Percentiles rank a stretch among this genome's conserved stretches.
Conservation (phyloP, 2,797 vertebrate genomes). For the Lycodopsis pacificus region DNA sequence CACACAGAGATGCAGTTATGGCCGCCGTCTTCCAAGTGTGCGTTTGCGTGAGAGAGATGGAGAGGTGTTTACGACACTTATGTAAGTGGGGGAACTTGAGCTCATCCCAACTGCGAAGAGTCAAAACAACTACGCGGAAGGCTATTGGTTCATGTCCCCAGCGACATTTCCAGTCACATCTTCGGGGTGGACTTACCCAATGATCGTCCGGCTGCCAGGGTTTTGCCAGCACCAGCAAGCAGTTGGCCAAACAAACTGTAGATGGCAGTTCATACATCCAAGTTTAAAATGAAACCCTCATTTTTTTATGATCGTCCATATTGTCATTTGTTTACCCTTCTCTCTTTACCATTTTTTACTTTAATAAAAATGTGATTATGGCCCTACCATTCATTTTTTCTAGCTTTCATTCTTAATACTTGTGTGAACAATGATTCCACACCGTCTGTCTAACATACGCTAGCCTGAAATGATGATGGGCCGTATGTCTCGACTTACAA, state of each 20-base stretch:
- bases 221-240: slow-evolving; percentile 21
- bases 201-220: slow-evolving; percentile 11
- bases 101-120: slow-evolving; percentile 42
- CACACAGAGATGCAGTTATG: slow-evolving; percentile 45
- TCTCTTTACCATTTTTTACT: neutral
- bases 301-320: neutral
- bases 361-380: neutral
- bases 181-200: slow-evolving; percentile 33
- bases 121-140: slow-evolving; percentile 38
- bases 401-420: neutral
- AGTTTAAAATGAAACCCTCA: neutral
- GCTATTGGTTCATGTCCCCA: slow-evolving; percentile 23
- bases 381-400: neutral
- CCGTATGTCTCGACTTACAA: slow-evolving; percentile 48
- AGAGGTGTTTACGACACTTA: slow-evolving; percentile 47
- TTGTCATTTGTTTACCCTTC: neutral
- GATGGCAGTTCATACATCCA: slow-evolving; percentile 17
- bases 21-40: slow-evolving; percentile 6
- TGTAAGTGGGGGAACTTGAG: slow-evolving; percentile 42
- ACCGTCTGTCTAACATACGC: slow-evolving; percentile 38
- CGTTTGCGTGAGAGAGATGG: slow-evolving; percentile 9
- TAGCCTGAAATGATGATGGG: slow-evolving; percentile 33
- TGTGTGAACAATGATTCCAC: slow-evolving; percentile 22
- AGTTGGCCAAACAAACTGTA: slow-evolving; percentile 11
- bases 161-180: slow-evolving; percentile 39